Evolutionary conservation across 1,140 invertebrate genomes (phyloP), one percentile per base, ranked within the genome.

Genomic region (Bombus cullumanus): DNA sequence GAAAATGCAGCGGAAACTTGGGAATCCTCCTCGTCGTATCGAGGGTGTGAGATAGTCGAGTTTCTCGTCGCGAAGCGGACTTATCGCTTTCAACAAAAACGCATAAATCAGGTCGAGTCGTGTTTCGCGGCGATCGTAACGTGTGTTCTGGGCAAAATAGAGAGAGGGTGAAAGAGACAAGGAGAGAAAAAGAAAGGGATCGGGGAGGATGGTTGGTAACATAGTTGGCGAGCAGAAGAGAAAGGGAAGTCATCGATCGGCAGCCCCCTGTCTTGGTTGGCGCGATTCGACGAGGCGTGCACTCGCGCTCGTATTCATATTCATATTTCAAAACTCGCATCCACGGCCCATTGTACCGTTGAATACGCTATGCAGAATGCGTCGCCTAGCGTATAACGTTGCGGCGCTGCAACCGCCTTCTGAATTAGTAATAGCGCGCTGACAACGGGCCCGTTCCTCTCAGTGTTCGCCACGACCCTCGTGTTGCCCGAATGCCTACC

Each of bases 251-350:
- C 91, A 92, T 92, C 84, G 91, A 92, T 92, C 91, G 90, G 69
- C 77, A 69, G 72, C 31, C 81, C 34, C 76, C 83, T 88, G 87
- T 91, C 91, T 91, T 92, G 86, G 90, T 90, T 87, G 90, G 83
- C 78, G 85, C 85, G 81, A 87, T 86, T 89, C 91, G 87, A 85
- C 91, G 91, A 89, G 87, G 88, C 91, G 87, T 89, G 76, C 86
- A 69, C 81, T 83, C 86, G 78, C 83, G 85, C 72, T 71, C 84
- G 91, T 91, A 92, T 92, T 92, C 92, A 91, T 92, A 92, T 92
- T 91, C 92, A 92, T 92, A 92, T 91, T 92, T 92, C 91, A 92
- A 92, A 92, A 92, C 92, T 92, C 92, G 88, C 89, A 91, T 90
- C 90, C 89, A 89, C 89, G 91, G 90, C 85, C 91, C 91, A 92